Evolutionary conservation across 2,888 invertebrate genomes (phyloP).

Genomic region (Euzophera pinguis): DNA sequence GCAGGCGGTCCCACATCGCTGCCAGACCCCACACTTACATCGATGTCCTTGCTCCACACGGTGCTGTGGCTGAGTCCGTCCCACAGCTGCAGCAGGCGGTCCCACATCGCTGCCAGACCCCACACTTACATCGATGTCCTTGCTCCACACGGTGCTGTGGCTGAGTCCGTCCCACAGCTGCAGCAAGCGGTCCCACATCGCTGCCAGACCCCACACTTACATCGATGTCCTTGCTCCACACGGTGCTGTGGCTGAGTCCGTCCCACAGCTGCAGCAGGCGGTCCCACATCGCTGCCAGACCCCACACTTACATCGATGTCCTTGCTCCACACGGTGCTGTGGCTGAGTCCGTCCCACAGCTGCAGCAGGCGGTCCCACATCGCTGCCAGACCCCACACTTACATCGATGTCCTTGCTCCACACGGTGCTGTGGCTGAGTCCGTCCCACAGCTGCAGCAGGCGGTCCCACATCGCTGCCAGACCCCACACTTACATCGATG

Average conservation of each 20-base stretch:
- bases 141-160: conserved; percentile 89
- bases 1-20: conserved; percentile 86
- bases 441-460: conserved; percentile 93
- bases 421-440: conserved; percentile 89
- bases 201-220: conserved; percentile 92
- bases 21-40: conserved; percentile 94
- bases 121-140: no score
- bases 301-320: no score
- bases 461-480: conserved; percentile 89
- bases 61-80: conserved; percentile 92
- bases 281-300: conserved; percentile 89
- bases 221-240: no score
- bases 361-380: conserved; percentile 89
- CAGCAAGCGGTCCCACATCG: conserved; percentile 87
- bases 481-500: conserved; percentile 95
- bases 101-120: conserved; percentile 90
- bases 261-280: conserved; percentile 93
- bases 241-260: conserved; percentile 89
- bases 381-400: conserved; percentile 91
- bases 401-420: no score
- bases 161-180: conserved; percentile 95
- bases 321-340: no score
- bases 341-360: conserved; percentile 94
- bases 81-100: conserved; percentile 91
- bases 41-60: no score